Evolutionary conservation across 2,888 invertebrate species (phyloP).

Genomic region (Oscheius sp.): DNA sequence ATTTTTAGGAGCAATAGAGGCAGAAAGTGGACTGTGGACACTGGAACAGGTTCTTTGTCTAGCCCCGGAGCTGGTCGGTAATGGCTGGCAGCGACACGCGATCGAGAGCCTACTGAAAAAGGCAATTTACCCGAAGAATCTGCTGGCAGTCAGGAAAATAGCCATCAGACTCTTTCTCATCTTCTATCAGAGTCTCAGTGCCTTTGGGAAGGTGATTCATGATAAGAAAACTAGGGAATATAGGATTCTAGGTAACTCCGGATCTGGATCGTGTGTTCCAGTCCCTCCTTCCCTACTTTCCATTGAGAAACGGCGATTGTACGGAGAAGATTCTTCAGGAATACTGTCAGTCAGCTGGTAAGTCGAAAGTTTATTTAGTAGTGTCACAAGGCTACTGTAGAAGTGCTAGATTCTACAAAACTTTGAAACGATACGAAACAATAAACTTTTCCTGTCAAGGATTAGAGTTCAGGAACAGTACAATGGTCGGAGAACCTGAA

Average conservation of each 20-base stretch:
- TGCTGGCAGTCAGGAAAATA: constrained; percentile 71
- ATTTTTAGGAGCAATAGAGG: constrained; percentile 62
- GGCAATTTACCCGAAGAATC: constrained; percentile 70
- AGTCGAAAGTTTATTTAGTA: neutral
- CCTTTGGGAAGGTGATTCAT: constrained; percentile 54
- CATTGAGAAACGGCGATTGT: constrained; percentile 60
- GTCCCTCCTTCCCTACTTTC: constrained; percentile 69
- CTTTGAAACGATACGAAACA: neutral
- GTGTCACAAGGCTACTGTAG: neutral
- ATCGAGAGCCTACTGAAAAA: constrained; percentile 71
- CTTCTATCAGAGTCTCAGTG: constrained; percentile 71
- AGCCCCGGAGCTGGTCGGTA: constrained; percentile 71
- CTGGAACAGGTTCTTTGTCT: constrained; percentile 70
- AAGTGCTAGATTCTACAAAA: neutral
- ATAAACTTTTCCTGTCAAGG: neutral
- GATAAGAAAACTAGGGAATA: neutral
- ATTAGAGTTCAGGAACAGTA: constrained; percentile 40
- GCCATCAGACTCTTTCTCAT: constrained; percentile 71
- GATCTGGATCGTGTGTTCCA: constrained; percentile 68
- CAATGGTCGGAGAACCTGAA: constrained; percentile 48
- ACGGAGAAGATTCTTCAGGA: constrained; percentile 63
- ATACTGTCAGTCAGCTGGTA: constrained; percentile 62
- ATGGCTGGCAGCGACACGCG: constrained; percentile 71
- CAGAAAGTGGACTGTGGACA: constrained; percentile 71
- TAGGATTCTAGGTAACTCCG: constrained; percentile 40